Evolutionary conservation across 2,797 vertebrate genomes (phyloP), one percentile per base, ranked within the genome.

Genomic region (Gouania willdenowi): DNA sequence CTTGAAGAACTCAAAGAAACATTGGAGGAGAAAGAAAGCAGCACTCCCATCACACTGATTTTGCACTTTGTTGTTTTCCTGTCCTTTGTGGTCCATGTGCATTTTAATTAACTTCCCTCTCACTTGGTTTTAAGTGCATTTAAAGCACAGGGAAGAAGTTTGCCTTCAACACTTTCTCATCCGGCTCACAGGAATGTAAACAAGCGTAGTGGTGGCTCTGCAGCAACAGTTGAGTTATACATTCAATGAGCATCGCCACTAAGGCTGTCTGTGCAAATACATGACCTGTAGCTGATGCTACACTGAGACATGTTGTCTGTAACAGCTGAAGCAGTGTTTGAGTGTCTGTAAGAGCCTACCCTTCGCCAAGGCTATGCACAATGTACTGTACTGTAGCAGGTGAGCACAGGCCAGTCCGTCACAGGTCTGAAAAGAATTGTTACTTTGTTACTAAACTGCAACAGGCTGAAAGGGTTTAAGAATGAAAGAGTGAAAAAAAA

Each of bases 1-100:
- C 19, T 31, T 44, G 43, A 62, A 54, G 44, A 63, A 65, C 61
- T 52, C 31, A 52, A 20, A 41, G 64, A 62, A 54, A 44, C 63
- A 65, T 61, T 52, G 31, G 52, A 20, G 41, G 64, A 8, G 43
- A 55, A 48, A 32, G 69, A 52, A 69, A 62, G 73, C 58, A 53
- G 44, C 39, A 74, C 66, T 77, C 65, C 56, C 66, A 76, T 77
- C 25, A 70, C 75, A 81, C 75, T 64, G 64, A 73, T 76, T 85
- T 85, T 85, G 83, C 85, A 86, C 83, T 86, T 85, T 81, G 48
- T 68, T 70, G 19, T 25, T 31, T 40, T 63, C 64, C 30, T 71
- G 54, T 78, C 42, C 51, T 67, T n/a, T 64, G 75, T 85, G 74
- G 70, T 78, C 71, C 59, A 55, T 71, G 58, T 66, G 56, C 51